A percentile compares a stretch with the other conserved stretches of the same genome.
Conservation (phyloP, 2,113 vertebrate species). For the Myiopsitta monachus region DNA sequence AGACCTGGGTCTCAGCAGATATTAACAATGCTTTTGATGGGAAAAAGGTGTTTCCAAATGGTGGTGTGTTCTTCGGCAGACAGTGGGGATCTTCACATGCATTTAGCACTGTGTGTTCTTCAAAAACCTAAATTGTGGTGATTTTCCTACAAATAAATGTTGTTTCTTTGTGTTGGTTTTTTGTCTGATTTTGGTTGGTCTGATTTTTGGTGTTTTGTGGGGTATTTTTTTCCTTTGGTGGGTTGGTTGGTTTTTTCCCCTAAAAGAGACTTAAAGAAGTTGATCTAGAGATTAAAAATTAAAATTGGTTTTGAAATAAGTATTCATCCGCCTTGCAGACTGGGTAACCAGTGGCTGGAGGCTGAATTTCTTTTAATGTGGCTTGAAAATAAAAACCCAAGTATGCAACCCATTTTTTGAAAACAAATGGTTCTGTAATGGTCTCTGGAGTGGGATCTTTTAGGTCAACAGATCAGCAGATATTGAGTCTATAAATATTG, state of each 20-base stretch:
- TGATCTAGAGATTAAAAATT: neutral
- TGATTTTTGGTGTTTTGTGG: neutral
- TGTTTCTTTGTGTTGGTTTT: neutral
- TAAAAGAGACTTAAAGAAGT: neutral
- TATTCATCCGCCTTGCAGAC: rapidly evolving
- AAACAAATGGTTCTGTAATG: neutral
- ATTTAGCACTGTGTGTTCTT: neutral
- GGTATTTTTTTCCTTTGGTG: neutral
- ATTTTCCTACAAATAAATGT: neutral
- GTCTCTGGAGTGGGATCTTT: neutral
- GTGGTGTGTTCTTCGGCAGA: neutral
- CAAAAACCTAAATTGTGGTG: neutral
- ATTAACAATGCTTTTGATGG: neutral
- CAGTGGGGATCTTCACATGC: neutral
- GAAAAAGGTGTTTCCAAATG: neutral
- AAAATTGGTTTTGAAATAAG: neutral
- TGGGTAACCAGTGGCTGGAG: neutral
- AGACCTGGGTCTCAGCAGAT: neutral
- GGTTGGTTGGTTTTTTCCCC: neutral
- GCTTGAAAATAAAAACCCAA: neutral
- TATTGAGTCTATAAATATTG: neutral
- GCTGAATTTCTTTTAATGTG: neutral
- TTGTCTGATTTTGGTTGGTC: neutral
- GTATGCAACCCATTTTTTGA: neutral
- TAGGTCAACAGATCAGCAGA: neutral